A percentile compares a stretch with the other conserved stretches of the same genome.
Evolutionary conservation across 2,113 vertebrate species (phyloP).

Genomic region (Apteryx mantelli): DNA sequence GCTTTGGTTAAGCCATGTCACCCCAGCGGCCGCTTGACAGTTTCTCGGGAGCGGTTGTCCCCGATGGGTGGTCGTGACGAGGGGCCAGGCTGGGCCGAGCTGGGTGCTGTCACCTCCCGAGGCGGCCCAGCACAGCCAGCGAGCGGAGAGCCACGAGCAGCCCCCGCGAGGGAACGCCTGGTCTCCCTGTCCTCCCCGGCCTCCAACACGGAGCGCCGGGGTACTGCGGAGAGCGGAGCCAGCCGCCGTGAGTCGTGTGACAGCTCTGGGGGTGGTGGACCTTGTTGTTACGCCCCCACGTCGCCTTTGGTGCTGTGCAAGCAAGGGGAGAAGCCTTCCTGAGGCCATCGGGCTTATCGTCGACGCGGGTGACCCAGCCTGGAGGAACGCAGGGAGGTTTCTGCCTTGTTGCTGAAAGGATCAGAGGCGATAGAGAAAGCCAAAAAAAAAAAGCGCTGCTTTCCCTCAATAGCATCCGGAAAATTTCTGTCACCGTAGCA

Average conservation of each 20-base stretch:
- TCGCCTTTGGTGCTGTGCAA: neutral
- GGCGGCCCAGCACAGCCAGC: neutral
- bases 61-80: fast-evolving
- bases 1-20: neutral
- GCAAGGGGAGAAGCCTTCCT: neutral
- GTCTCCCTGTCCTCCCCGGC: neutral
- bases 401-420: neutral
- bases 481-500: neutral
- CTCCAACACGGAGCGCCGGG: neutral
- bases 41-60: neutral
- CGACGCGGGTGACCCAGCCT: neutral
- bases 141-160: neutral
- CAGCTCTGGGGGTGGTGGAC: too few species aligned
- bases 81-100: neutral
- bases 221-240: neutral
- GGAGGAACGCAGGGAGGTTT: neutral
- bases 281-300: neutral
- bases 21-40: fast-evolving
- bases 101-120: neutral
- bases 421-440: neutral
- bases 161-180: neutral
- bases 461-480: neutral
- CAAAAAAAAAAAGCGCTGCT: neutral
- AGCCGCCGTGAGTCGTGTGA: neutral
- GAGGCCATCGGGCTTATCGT: neutral